A percentile compares a stretch with the other conserved stretches of the same genome.
Evolutionary conservation across 2,113 vertebrate genomes (phyloP).

Genomic region (Bambusicola thoracicus): DNA sequence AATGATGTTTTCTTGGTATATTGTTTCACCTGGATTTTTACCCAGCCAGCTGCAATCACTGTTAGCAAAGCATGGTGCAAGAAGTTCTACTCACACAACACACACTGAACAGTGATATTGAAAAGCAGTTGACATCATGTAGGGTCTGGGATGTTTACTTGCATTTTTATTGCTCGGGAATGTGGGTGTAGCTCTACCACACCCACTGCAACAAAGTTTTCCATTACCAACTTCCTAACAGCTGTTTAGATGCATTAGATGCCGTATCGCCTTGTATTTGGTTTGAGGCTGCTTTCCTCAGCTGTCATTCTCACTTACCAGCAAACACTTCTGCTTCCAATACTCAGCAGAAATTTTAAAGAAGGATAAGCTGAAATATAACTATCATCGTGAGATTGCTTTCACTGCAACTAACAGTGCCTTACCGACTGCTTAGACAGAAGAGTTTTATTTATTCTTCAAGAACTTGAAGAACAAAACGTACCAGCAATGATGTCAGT

Average conservation of each 20-base stretch:
- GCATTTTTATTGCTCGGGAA: slow-evolving; percentile 19
- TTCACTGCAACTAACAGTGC: not conserved
- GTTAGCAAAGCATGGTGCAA: fast-evolving
- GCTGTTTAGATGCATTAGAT: not conserved
- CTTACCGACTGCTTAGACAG: not conserved
- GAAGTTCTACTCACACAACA: not conserved
- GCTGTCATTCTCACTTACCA: not conserved
- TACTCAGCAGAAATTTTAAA: not conserved
- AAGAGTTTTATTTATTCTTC: not conserved
- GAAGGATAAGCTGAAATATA: not conserved
- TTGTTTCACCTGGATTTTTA: too few species aligned
- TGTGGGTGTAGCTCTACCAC: slow-evolving; percentile 27
- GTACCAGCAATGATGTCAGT: not conserved
- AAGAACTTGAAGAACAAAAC: not conserved
- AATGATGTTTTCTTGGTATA: not conserved
- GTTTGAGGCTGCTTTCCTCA: not conserved
- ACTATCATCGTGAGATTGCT: not conserved
- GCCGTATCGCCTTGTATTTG: not conserved
- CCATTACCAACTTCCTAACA: slow-evolving; percentile 36
- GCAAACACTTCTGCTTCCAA: not conserved
- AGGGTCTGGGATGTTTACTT: not conserved
- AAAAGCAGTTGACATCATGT: not conserved
- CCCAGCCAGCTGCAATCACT: not conserved
- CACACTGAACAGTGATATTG: not conserved
- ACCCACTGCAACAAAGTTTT: slow-evolving; percentile 17